Conservation (phyloP, 2,888 invertebrate species). For the Polia nebulosa region DNA sequence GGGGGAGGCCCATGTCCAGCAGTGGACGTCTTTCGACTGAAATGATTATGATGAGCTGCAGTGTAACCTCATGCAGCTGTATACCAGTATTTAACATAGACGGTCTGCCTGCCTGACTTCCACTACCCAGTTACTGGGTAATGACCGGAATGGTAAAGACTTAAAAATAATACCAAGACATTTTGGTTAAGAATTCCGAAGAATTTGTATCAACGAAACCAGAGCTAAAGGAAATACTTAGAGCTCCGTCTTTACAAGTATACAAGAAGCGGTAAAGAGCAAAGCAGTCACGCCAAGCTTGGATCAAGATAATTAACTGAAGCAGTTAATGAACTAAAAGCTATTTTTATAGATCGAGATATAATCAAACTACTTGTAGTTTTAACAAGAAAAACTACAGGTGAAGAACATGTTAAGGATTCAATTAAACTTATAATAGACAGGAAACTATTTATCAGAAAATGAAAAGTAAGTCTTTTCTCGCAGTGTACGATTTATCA, state of each 20-base stretch:
- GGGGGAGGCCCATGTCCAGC: no score
- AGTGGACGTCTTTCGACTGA: no score
- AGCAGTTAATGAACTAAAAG: slow-evolving; percentile 4
- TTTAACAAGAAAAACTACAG: background rate
- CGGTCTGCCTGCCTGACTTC: no score
- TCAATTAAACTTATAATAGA: slow-evolving; percentile 23
- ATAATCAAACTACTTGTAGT: slow-evolving; percentile 5
- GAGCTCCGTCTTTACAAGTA: background rate
- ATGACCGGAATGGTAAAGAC: no score
- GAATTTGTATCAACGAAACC: background rate
- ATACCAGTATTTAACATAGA: no score
- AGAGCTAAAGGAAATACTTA: no score
- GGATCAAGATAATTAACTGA: slow-evolving; percentile 3
- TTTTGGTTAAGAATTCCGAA: background rate
- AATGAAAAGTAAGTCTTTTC: background rate
- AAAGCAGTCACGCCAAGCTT: background rate
- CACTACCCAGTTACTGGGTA: no score
- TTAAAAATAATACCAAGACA: no score
- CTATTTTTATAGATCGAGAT: slow-evolving; percentile 22
- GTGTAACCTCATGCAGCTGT: no score
- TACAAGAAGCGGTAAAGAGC: background rate
- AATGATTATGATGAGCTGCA: no score
- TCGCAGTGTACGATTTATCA: slow-evolving; percentile 4
- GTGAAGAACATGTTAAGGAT: slow-evolving; percentile 8
- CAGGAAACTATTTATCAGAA: slow-evolving; percentile 30